phyloP scores from a whole-genome alignment of 2,113 vertebrate species.

The Pteruthius melanotis region DNA sequence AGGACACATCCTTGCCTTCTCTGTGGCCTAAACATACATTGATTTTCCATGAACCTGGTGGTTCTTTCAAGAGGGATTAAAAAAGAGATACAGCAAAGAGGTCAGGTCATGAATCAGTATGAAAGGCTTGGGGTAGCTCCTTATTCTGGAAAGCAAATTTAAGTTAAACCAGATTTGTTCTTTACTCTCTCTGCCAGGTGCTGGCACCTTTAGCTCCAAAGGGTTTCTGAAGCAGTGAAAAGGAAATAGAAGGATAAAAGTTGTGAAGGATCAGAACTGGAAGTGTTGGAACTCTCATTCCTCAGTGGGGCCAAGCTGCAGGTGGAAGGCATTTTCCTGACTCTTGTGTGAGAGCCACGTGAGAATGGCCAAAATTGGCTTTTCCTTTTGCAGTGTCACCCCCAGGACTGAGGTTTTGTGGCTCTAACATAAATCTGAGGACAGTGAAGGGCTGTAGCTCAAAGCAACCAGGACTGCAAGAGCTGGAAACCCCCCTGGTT shows the following conservation, averaged over 20 bases:
- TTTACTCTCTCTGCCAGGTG: neutral
- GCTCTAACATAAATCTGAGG: neutral
- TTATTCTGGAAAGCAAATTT: neutral
- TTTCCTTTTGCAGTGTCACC: neutral
- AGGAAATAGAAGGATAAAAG: neutral
- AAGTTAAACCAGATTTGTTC: neutral
- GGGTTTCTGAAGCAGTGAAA: neutral
- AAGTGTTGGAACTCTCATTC: neutral
- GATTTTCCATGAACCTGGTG: neutral
- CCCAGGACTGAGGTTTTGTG: neutral
- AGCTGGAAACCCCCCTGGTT: neutral
- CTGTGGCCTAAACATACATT: neutral
- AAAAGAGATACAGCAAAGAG: neutral
- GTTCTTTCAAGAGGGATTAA: neutral
- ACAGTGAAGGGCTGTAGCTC: neutral
- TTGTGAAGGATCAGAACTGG: neutral
- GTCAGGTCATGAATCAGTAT: accelerated
- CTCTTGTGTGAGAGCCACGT: accelerated
- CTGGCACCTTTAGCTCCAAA: neutral
- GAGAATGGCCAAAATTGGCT: neutral
- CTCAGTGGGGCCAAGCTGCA: neutral
- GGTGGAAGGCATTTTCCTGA: neutral
- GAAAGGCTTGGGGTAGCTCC: neutral
- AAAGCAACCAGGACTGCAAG: neutral
- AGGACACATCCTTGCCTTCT: neutral